Conservation (phyloP, 1,140 invertebrate genomes). For the Xylocopa sonorina region DNA sequence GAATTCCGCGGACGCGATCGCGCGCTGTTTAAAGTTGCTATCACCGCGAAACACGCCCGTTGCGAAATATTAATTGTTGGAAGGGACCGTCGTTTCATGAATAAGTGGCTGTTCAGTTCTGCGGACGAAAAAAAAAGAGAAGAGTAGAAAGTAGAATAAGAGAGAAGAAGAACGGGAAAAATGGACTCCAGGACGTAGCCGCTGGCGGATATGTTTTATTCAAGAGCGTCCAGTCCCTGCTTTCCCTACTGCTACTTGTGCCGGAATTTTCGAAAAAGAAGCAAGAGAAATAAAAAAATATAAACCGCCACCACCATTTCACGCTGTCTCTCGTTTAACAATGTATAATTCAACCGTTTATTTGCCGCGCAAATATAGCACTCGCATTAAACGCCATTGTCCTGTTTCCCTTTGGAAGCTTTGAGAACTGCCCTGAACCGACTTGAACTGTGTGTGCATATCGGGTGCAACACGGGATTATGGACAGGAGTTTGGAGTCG, state of each 20-base stretch:
- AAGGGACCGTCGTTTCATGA: background rate
- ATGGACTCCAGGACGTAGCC: constrained; percentile 47
- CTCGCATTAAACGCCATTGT: constrained; percentile 39
- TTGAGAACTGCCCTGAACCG: background rate
- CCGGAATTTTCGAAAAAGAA: constrained; percentile 39
- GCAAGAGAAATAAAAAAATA: constrained; percentile 27
- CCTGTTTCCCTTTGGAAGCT: constrained; percentile 38
- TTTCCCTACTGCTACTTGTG: background rate
- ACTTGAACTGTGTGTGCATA: background rate
- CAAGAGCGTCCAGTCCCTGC: constrained; percentile 52
- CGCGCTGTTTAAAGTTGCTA: background rate
- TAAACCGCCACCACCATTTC: constrained; percentile 45
- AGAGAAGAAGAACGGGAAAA: constrained; percentile 25
- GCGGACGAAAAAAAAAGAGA: background rate
- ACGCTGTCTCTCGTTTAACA: constrained; percentile 62
- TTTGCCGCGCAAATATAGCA: constrained; percentile 52
- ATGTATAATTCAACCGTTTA: constrained; percentile 70
- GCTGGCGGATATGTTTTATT: constrained; percentile 68
- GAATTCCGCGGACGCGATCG: background rate
- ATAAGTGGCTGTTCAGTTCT: constrained; percentile 29
- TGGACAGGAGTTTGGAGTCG: background rate
- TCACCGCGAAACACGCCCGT: background rate
- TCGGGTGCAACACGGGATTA: background rate
- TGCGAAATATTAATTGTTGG: constrained; percentile 33
- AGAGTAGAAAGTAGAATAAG: background rate